Conservation (phyloP, 1,140 invertebrate genomes). For the Eriocheir sinensis region DNA sequence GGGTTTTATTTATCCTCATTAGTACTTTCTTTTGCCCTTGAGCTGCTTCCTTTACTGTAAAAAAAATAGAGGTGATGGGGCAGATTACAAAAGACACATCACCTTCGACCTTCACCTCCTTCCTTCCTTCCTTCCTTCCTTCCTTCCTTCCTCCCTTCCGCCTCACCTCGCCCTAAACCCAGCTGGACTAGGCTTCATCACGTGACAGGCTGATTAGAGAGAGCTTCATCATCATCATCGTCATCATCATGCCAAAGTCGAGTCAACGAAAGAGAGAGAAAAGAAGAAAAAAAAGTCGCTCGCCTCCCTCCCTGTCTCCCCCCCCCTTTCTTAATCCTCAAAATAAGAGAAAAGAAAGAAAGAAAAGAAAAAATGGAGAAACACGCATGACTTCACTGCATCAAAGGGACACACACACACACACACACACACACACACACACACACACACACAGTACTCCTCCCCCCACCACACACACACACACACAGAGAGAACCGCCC, state of each 20-base stretch:
- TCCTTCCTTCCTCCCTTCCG: not conserved
- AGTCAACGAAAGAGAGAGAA: not conserved
- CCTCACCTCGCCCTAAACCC: not conserved
- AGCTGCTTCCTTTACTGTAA: not conserved
- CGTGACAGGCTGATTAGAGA: not conserved
- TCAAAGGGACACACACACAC: not conserved
- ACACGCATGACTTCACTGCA: not conserved
- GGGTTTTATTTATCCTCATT: not conserved
- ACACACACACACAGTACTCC: no score
- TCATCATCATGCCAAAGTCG: not conserved
- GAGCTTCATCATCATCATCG: not conserved
- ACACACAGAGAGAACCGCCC: no score
- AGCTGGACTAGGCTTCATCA: not conserved
- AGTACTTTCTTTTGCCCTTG: no score
- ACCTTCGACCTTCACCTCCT: not conserved
- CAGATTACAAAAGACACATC: not conserved
- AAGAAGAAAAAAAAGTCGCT: no score
- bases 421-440: no score
- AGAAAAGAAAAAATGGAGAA: not conserved
- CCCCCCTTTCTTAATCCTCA: not conserved
- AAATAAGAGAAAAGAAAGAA: not conserved
- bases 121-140: slow-evolving; percentile 10
- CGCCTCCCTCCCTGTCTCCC: no score
- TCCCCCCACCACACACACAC: no score
- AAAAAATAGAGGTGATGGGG: slow-evolving; percentile 7